Conservation (phyloP, 2,797 vertebrate genomes). For the Neosilurus hyrtlii region DNA sequence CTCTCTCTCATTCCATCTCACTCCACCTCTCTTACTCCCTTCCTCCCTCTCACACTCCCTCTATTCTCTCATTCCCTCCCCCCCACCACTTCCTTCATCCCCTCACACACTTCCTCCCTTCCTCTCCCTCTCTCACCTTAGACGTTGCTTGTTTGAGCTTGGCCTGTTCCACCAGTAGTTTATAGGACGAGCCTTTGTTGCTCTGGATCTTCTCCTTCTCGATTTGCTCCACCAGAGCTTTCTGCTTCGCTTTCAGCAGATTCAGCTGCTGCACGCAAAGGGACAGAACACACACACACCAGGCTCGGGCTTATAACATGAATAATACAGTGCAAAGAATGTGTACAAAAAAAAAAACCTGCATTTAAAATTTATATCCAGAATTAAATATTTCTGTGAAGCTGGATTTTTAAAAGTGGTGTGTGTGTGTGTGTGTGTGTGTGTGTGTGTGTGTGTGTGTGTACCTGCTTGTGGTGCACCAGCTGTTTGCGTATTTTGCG, state of each 20-base stretch:
- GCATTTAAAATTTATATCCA: too few relatives aligned
- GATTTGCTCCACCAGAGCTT: constrained; percentile 98
- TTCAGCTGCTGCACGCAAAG: constrained; percentile 93
- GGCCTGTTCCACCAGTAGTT: constrained; percentile 98
- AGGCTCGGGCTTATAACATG: constrained; percentile 2
- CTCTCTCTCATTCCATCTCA: too few relatives aligned
- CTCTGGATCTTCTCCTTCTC: constrained; percentile 99
- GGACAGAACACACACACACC: background rate
- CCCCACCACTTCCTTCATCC: too few relatives aligned
- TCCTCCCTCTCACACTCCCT: too few relatives aligned
- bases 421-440: background rate
- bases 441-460: constrained; percentile 26
- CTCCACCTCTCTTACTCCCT: too few relatives aligned
- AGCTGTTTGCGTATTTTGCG: constrained; percentile 98
- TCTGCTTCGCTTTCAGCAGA: constrained; percentile 99
- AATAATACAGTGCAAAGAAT: background rate
- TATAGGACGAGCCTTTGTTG: constrained; percentile 99
- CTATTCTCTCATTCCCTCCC: too few relatives aligned
- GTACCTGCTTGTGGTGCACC: constrained; percentile 99
- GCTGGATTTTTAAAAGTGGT: background rate
- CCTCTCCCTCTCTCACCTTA: constrained; percentile 78
- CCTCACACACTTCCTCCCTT: too few relatives aligned
- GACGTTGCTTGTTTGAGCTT: constrained; percentile 99
- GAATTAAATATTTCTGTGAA: too few relatives aligned
- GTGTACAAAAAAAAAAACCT: background rate